Percentiles rank a stretch among this genome's conserved stretches.
Evolutionary conservation across 1,140 invertebrate species (phyloP).

Genomic region (Drosophila equinoxialis): DNA sequence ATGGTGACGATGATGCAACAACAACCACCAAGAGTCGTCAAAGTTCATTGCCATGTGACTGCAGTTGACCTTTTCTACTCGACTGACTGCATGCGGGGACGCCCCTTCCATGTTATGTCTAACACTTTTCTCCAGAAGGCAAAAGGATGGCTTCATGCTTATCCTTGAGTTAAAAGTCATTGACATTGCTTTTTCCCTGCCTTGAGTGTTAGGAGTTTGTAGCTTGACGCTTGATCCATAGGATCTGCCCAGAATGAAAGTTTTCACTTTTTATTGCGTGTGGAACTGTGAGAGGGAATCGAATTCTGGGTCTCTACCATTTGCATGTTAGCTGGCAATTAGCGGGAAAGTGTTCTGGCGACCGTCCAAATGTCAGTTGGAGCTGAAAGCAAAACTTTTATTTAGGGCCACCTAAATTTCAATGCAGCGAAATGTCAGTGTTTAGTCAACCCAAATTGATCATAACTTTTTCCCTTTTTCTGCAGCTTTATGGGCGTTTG

Average conservation of each 20-base stretch:
- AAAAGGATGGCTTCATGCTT: constrained; percentile 9
- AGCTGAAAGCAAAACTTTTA: constrained; percentile 53
- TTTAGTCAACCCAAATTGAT: background rate
- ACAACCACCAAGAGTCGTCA: background rate
- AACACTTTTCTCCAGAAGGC: background rate
- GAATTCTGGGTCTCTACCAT: constrained; percentile 27
- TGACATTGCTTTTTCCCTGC: background rate
- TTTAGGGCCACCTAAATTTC: constrained; percentile 28
- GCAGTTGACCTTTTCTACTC: constrained; percentile 47
- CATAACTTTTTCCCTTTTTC: constrained; percentile 49
- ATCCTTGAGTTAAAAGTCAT: constrained; percentile 1
- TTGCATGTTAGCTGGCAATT: constrained; percentile 53
- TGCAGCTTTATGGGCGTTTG: constrained; percentile 97
- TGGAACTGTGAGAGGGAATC: constrained; percentile 5
- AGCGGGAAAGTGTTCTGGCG: constrained; percentile 19
- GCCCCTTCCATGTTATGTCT: background rate
- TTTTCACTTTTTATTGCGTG: constrained; percentile 54
- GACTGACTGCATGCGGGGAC: constrained; percentile 16
- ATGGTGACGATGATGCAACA: constrained; percentile 27
- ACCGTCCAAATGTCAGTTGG: background rate
- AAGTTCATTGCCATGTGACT: constrained; percentile 55
- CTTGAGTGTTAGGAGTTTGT: too few species aligned
- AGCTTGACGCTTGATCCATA: background rate
- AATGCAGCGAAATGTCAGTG: constrained; percentile 24
- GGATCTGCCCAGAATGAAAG: background rate